Percentiles rank a stretch among this genome's conserved stretches.
Conservation (phyloP, 2,888 invertebrate genomes). For the Agonum fuliginosum region DNA sequence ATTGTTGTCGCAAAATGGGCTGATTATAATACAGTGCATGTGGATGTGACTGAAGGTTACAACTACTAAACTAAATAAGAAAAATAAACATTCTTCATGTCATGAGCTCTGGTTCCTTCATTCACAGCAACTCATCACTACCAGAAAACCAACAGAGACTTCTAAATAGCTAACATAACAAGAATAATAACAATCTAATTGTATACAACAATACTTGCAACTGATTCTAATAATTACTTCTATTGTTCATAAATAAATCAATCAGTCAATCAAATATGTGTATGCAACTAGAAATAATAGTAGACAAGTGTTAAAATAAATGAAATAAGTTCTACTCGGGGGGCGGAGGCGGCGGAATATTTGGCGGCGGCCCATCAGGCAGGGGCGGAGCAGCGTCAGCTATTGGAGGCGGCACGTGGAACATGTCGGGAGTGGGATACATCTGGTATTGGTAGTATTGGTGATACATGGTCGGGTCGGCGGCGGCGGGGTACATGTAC, state of each 20-base stretch:
- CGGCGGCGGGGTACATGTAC: slow-evolving; percentile 54
- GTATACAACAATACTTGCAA: slow-evolving; percentile 19
- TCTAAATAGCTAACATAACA: not conserved
- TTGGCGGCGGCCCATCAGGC: slow-evolving; percentile 78
- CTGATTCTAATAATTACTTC: slow-evolving; percentile 1
- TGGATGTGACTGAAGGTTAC: slow-evolving; percentile 26
- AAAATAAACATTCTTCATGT: slow-evolving; percentile 25
- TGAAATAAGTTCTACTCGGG: slow-evolving; percentile 68
- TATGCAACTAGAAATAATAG: too few species aligned
- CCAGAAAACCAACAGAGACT: slow-evolving; percentile 32
- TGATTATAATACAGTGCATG: slow-evolving; percentile 27
- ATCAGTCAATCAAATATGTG: too few species aligned
- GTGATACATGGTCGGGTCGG: slow-evolving; percentile 62
- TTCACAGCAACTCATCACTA: slow-evolving; percentile 10
- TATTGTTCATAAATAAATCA: too few species aligned
- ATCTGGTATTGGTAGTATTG: slow-evolving; percentile 68
- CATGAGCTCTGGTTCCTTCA: not conserved
- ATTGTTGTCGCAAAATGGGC: slow-evolving; percentile 12
- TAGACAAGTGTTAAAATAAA: too few species aligned
- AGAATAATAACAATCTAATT: slow-evolving; percentile 6
- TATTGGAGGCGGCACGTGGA: slow-evolving; percentile 65
- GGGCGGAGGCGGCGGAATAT: slow-evolving; percentile 79
- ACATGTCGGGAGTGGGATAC: slow-evolving; percentile 68
- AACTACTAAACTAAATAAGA: slow-evolving; percentile 11
- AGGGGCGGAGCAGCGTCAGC: slow-evolving; percentile 68